Percentiles rank a stretch among this genome's conserved stretches.
These are phyloP conservation scores for Eidolon dupreanum DNA, from an alignment of 2,797 vertebrate species.

Conservation along the genomic window DNA sequence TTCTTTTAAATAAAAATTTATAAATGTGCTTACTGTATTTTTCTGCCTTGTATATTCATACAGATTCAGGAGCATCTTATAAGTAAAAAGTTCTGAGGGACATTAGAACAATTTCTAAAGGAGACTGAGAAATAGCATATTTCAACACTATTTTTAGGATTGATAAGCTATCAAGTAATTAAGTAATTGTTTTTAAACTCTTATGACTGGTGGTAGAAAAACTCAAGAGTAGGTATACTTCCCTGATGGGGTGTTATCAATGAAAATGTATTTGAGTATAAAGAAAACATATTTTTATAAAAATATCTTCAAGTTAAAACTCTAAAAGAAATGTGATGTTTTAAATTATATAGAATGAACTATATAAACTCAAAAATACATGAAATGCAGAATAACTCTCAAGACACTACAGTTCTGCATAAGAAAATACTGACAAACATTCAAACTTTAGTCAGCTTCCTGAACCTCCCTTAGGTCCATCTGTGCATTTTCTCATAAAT, in stretches of 20 bases:
- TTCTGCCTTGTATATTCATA: not conserved
- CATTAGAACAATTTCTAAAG: not conserved
- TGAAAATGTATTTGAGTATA: not conserved
- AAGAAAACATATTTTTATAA: not conserved
- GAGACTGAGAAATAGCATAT: not conserved
- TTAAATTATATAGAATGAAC: not conserved
- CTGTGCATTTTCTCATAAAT: not conserved
- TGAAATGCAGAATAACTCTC: not conserved
- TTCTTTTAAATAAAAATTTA: not conserved
- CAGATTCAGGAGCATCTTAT: not conserved
- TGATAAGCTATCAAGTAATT: not conserved
- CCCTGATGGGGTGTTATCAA: not conserved
- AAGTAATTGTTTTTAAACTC: not conserved
- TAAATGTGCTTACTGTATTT: not conserved
- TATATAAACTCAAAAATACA: not conserved
- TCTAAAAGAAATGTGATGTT: not conserved
- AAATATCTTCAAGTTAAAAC: not conserved
- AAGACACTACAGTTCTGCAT: not conserved
- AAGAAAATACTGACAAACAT: not conserved
- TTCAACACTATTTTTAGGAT: not conserved
- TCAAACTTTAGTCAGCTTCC: not conserved
- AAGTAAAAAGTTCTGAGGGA: not conserved
- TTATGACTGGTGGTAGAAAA: not conserved
- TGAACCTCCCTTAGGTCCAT: not conserved
- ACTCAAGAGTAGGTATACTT: not conserved